A percentile compares a stretch with the other conserved stretches of the same genome.
These are phyloP conservation scores for Megaleporinus macrocephalus DNA, from an alignment of 2,113 vertebrate genomes.

Conservation along the genomic window DNA sequence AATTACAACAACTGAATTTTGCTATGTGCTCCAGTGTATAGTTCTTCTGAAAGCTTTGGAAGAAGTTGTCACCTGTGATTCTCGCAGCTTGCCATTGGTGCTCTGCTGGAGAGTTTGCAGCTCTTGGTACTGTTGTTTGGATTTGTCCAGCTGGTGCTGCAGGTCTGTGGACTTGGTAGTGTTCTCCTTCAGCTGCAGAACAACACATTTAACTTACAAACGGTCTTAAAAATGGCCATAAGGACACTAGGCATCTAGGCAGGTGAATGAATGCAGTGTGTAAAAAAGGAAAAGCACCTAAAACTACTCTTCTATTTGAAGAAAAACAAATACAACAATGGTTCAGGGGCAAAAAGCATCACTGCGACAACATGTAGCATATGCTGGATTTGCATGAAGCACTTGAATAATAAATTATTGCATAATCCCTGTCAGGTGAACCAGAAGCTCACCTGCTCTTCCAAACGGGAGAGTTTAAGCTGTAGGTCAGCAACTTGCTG, in stretches of 20 bases:
- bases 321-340: too few relatives aligned
- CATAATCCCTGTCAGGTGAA: background rate
- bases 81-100: conserved; percentile 92
- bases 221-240: too few relatives aligned
- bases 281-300: too few relatives aligned
- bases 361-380: too few relatives aligned
- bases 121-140: conserved; percentile 94
- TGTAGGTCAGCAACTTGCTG: conserved; percentile 94
- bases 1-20: too few relatives aligned
- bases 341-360: too few relatives aligned
- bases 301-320: too few relatives aligned
- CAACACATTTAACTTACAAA: too few relatives aligned
- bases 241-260: too few relatives aligned
- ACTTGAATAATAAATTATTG: background rate
- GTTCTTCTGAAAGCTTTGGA: background rate
- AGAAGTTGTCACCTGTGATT: conserved; percentile 86
- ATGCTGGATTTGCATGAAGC: background rate
- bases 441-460: conserved; percentile 85
- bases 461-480: conserved; percentile 90
- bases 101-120: conserved; percentile 91
- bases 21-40: background rate
- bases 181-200: conserved; percentile 88
- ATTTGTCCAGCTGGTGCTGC: conserved; percentile 95
- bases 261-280: too few relatives aligned
- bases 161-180: conserved; percentile 84